Evolutionary conservation across 2,888 invertebrate genomes (phyloP).

Genomic region (Hydrotaea cyrtoneurina): DNA sequence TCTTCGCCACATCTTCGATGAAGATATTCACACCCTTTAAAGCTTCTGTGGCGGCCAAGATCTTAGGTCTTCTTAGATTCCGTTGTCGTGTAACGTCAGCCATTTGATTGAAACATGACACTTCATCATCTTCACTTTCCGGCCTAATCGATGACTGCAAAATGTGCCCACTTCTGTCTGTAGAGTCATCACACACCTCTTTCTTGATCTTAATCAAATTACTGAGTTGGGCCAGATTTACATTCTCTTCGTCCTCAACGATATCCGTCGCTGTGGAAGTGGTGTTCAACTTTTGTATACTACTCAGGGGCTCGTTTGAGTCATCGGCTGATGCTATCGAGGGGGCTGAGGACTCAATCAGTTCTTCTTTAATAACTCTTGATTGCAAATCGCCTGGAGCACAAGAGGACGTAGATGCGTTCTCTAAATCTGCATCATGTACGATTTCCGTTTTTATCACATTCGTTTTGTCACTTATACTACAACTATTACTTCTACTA

Average conservation of each 20-base stretch:
- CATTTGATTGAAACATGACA: constrained; percentile 72
- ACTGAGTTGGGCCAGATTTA: constrained; percentile 79
- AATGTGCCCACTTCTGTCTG: constrained; percentile 8
- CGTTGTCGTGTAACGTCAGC: constrained; percentile 75
- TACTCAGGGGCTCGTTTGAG: constrained; percentile 77
- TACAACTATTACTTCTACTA: constrained; percentile 78
- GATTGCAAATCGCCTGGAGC: constrained; percentile 68
- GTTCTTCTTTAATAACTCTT: constrained; percentile 76
- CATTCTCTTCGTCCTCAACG: constrained; percentile 79
- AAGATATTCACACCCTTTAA: constrained; percentile 62
- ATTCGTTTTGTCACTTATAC: constrained; percentile 80
- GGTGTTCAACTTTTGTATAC: constrained; percentile 71
- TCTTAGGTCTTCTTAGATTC: constrained; percentile 67
- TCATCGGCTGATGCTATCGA: constrained; percentile 73
- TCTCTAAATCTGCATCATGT: constrained; percentile 58
- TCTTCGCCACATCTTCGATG: constrained; percentile 61
- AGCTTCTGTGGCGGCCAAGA: background rate
- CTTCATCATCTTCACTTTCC: constrained; percentile 63
- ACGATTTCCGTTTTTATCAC: constrained; percentile 79
- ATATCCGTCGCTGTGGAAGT: constrained; percentile 66
- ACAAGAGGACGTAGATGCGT: constrained; percentile 58
- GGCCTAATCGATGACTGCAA: constrained; percentile 16
- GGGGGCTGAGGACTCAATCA: constrained; percentile 72
- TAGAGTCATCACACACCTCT: constrained; percentile 60
- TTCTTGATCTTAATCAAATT: constrained; percentile 78